Evolutionary conservation across 1,140 invertebrate species (phyloP), one percentile per base, ranked within the genome.

Genomic region (Nasonia giraulti): DNA sequence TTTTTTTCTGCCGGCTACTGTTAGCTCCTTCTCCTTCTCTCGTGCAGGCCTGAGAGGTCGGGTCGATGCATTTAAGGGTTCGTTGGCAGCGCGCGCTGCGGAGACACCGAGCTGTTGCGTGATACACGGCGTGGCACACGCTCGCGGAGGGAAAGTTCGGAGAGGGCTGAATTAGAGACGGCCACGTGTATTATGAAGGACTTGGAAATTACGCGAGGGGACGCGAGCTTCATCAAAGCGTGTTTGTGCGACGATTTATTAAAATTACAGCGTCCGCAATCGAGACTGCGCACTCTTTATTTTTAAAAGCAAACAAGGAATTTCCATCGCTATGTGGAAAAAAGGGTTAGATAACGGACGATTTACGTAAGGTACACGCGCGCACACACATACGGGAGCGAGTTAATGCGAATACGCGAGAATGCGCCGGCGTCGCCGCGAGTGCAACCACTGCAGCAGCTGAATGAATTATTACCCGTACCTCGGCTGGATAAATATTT

Each of bases 1-100:
- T 47, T 37, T 47, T 47, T 47, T 37, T 37, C 33, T 37, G 33
- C 4, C 33, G 33, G 33, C 33, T 37, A 37, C 33, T n/a, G 14
- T 66, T 66, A 20, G 62, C n/a, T 66, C n/a, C n/a, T 7, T 66
- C 62, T 17, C 62, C 20, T 7, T 7, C 6, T 8, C 6, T 44
- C 40, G 40, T 10, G 12, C 14, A 74, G 71, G 33, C 33, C 33
- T 37, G 33, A 37, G 33, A 37, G 33, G 33, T 37, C 33, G 5
- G 33, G 71, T 74, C 71, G 71, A 74, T 74, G 71, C 7, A 44
- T 75, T 44, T n/a, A 23, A 75, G 73, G 73, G 37, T 75, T 7
- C 37, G 14, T n/a, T 44, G 47, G 20, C 14, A 44, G 47, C 11
- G 3, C 14, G 11, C 12, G 12, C 14, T 50, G 27, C 27, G 47